phyloP scores from a whole-genome alignment of 2,888 invertebrate genomes.

The Ganaspis brasiliensis region DNA sequence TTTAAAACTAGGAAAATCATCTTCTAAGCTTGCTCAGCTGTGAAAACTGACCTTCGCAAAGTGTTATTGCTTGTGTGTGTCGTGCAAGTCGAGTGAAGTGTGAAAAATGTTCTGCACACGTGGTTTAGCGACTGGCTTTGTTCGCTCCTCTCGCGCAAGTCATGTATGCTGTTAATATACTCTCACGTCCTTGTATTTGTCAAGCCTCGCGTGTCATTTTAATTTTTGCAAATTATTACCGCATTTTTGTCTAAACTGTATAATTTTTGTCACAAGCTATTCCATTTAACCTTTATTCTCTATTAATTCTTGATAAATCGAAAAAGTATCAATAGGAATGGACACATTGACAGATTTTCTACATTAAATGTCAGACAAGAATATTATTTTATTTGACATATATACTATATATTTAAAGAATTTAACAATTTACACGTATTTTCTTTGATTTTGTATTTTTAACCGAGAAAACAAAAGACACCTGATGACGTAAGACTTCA shows the following conservation, averaged over 20 bases:
- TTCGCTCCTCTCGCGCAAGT: conserved; percentile 27
- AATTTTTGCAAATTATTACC: neutral
- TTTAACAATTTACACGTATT: conserved; percentile 3
- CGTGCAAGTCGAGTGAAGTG: conserved; percentile 31
- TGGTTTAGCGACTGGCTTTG: conserved; percentile 32
- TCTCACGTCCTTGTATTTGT: conserved; percentile 12
- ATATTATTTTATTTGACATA: neutral
- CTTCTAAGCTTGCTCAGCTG: neutral
- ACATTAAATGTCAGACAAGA: neutral
- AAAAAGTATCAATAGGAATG: too few relatives aligned
- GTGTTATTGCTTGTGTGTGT: conserved; percentile 19
- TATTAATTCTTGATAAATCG: too few relatives aligned
- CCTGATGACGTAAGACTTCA: conserved; percentile 21
- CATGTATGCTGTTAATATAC: neutral
- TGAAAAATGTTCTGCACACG: conserved; percentile 30
- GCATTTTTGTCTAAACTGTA: neutral
- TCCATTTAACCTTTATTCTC: too few relatives aligned
- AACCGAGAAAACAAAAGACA: neutral
- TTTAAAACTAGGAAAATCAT: neutral
- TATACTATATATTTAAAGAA: too few relatives aligned
- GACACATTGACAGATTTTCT: neutral
- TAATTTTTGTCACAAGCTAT: too few relatives aligned
- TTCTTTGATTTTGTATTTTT: neutral
- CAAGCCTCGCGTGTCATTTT: conserved; percentile 19
- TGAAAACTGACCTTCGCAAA: conserved; percentile 37